Percentiles rank a stretch among this genome's conserved stretches.
Conservation (phyloP, 2,888 invertebrate species). For the Habrosyne pyritoides region DNA sequence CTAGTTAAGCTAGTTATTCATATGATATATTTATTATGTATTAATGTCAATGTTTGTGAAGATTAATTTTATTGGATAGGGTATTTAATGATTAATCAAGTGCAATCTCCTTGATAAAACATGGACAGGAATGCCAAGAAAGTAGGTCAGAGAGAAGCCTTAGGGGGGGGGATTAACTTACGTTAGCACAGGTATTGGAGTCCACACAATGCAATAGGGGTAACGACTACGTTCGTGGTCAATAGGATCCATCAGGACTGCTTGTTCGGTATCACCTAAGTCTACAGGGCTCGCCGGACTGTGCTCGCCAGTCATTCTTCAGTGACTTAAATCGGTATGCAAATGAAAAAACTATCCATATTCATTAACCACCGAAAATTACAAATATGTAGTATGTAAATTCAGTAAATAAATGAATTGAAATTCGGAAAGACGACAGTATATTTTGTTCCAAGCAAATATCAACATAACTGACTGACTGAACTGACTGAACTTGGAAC, state of each 20-base stretch:
- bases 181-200: conserved; percentile 96
- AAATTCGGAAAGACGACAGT: background rate
- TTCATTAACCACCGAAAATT: background rate
- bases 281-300: conserved; percentile 61
- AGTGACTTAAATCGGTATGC: background rate
- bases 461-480: no score
- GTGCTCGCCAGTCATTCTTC: conserved; percentile 59
- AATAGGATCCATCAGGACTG: conserved; percentile 76
- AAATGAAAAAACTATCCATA: background rate
- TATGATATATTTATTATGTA: no score
- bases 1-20: no score
- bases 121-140: background rate
- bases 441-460: conserved; percentile 1
- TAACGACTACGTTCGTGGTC: conserved; percentile 86
- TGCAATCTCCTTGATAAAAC: no score
- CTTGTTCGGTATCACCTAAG: conserved; percentile 60
- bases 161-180: conserved; percentile 75
- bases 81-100: no score
- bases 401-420: background rate
- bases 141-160: background rate
- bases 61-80: no score
- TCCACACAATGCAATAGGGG: conserved; percentile 98
- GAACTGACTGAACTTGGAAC: no score
- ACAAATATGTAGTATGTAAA: background rate
- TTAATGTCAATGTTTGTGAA: no score